phyloP scores from a whole-genome alignment of 2,113 vertebrate genomes.

The Xenopus laevis region DNA sequence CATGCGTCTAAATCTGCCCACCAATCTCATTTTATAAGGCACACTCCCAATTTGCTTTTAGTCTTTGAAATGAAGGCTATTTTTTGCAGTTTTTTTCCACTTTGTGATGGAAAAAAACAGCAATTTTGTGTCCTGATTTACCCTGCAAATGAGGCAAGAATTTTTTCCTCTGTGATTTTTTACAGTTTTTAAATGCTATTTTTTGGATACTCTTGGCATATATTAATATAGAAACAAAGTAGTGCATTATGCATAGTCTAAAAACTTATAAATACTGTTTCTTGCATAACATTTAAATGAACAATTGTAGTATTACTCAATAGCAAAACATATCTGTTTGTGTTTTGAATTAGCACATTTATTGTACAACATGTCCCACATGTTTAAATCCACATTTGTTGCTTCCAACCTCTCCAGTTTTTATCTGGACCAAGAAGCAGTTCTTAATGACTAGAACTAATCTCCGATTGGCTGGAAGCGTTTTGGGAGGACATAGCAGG shows the following conservation, averaged over 20 bases:
- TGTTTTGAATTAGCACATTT: conserved; percentile 47
- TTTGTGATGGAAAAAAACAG: neutral
- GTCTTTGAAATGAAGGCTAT: conserved; percentile 27
- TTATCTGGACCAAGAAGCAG: conserved; percentile 51
- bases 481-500: conserved; percentile 27
- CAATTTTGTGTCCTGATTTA: conserved; percentile 17
- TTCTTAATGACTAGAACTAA: conserved; percentile 41
- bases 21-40: conserved; percentile 13
- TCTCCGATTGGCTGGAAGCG: conserved; percentile 32
- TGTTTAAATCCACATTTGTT: conserved; percentile 49
- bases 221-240: conserved; percentile 53
- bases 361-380: conserved; percentile 54
- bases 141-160: conserved; percentile 41
- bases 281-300: conserved; percentile 66
- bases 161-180: conserved; percentile 19
- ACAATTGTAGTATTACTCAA: conserved; percentile 55
- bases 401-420: conserved; percentile 49
- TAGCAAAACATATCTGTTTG: conserved; percentile 53
- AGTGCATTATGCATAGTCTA: conserved; percentile 59
- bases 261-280: conserved; percentile 59
- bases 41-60: conserved; percentile 7
- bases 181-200: conserved; percentile 52
- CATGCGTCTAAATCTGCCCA: neutral
- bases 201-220: conserved; percentile 54
- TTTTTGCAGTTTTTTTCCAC: conserved; percentile 29